Conservation (phyloP, 1,140 invertebrate genomes). For the Drosophila dunni region DNA sequence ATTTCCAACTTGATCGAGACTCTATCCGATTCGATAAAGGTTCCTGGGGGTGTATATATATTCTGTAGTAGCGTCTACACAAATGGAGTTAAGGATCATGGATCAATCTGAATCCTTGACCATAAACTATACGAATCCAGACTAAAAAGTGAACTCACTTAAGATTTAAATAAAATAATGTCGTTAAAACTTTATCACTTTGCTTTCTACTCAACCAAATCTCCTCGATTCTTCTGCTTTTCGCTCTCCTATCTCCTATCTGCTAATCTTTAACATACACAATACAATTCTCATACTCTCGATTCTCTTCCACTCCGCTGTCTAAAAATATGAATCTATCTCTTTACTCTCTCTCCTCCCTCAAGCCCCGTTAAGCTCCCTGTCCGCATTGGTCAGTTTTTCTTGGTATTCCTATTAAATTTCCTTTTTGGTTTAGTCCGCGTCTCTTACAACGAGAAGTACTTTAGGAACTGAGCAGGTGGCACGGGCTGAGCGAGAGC, state of each 20-base stretch:
- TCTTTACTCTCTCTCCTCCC: conserved; percentile 45
- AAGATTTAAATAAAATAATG: conserved; percentile 39
- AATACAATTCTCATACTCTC: conserved; percentile 47
- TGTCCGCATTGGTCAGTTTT: conserved; percentile 16
- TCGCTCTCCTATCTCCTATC: background rate
- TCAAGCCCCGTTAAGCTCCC: background rate
- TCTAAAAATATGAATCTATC: conserved; percentile 45
- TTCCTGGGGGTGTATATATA: conserved; percentile 11
- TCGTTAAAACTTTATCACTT: conserved; percentile 71
- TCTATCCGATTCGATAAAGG: conserved; percentile 1
- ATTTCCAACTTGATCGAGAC: conserved; percentile 2
- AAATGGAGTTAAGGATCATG: conserved; percentile 13
- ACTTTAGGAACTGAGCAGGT: conserved; percentile 94
- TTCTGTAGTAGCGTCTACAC: conserved; percentile 8
- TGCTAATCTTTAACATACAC: conserved; percentile 67
- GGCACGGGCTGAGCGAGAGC: conserved; percentile 93
- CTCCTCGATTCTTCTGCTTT: background rate
- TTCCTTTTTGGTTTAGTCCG: background rate
- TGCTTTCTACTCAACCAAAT: conserved; percentile 58
- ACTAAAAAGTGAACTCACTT: conserved; percentile 29
- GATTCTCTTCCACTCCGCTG: conserved; percentile 5
- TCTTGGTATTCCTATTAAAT: background rate
- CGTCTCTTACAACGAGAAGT: conserved; percentile 91
- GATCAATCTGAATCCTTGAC: conserved; percentile 13
- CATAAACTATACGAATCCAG: conserved; percentile 31